phyloP scores from a whole-genome alignment of 2,113 vertebrate genomes.

The Protobothrops flavoviridis region DNA sequence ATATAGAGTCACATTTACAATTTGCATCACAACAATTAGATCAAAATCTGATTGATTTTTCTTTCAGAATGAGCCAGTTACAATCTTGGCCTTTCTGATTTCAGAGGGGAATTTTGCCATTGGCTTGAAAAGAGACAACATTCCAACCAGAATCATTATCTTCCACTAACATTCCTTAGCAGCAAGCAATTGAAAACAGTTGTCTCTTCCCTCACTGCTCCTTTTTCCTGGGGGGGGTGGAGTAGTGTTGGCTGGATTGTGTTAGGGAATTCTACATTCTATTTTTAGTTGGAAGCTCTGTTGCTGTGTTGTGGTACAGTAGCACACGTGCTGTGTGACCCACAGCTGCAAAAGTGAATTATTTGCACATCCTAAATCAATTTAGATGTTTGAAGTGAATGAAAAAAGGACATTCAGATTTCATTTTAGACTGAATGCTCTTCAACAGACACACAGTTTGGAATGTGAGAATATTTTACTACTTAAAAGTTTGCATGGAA shows the following conservation, averaged over 20 bases:
- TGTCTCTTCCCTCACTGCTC: constrained; percentile 35
- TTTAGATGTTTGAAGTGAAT: constrained; percentile 58
- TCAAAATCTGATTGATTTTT: constrained; percentile 51
- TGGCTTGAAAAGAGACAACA: constrained; percentile 26
- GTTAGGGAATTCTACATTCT: constrained; percentile 63
- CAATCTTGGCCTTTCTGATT: constrained; percentile 18
- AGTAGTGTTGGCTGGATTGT: constrained; percentile 58
- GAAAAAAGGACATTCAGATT: constrained; percentile 37
- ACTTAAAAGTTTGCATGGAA: constrained; percentile 22
- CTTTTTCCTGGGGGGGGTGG: constrained; percentile 6
- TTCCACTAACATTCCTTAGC: constrained; percentile 68
- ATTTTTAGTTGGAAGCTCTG: constrained; percentile 62
- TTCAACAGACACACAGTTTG: constrained; percentile 32
- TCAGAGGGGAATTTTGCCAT: constrained; percentile 29
- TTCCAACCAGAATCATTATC: constrained; percentile 47
- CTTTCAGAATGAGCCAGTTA: neutral
- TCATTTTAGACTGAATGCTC: constrained; percentile 51
- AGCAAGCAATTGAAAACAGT: constrained; percentile 69
- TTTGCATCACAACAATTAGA: constrained; percentile 44
- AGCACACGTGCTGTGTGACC: constrained; percentile 56
- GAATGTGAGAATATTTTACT: constrained; percentile 21
- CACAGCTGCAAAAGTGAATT: constrained; percentile 59
- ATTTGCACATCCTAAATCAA: constrained; percentile 63
- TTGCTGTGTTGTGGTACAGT: constrained; percentile 51
- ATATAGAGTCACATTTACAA: constrained; percentile 55